Conservation (phyloP, 2,888 invertebrate genomes). For the Catocala fraxini region DNA sequence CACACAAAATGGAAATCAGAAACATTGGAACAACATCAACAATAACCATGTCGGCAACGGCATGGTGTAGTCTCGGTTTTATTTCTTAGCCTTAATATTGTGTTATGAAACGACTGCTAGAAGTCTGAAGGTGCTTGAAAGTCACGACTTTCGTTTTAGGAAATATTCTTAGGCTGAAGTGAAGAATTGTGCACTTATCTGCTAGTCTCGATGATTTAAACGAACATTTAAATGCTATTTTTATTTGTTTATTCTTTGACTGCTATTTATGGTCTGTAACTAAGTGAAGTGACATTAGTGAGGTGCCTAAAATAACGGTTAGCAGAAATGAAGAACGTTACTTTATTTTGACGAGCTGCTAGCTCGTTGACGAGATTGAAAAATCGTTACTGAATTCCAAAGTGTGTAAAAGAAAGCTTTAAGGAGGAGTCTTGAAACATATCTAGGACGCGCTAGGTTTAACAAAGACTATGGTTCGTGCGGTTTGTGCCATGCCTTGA, state of each 20-base stretch:
- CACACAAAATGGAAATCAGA: conserved; percentile 70
- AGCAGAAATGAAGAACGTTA: conserved; percentile 19
- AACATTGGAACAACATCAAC: conserved; percentile 76
- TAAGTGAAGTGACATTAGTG: conserved; percentile 19
- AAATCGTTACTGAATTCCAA: conserved; percentile 37
- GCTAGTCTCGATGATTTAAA: conserved; percentile 9
- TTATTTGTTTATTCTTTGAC: neutral
- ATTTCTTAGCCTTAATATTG: conserved; percentile 23
- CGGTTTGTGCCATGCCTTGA: conserved; percentile 67
- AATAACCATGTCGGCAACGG: conserved; percentile 74
- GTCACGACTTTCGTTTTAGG: conserved; percentile 18
- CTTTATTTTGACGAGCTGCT: conserved; percentile 12
- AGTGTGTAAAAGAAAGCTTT: conserved; percentile 71
- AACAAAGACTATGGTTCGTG: conserved; percentile 47
- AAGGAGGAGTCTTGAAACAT: conserved; percentile 69
- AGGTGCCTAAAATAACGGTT: conserved; percentile 22
- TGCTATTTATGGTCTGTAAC: conserved; percentile 9
- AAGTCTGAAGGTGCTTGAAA: conserved; percentile 27
- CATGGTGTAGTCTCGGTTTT: conserved; percentile 59
- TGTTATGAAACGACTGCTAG: conserved; percentile 20
- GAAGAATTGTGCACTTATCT: neutral
- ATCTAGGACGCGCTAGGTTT: conserved; percentile 60
- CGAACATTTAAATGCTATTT: neutral
- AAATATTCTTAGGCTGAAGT: conserved; percentile 9
- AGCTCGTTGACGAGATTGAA: conserved; percentile 18